A percentile compares a stretch with the other conserved stretches of the same genome.
phyloP scores from a whole-genome alignment of 1,140 invertebrate species.

The Cecropterus lyciades region DNA sequence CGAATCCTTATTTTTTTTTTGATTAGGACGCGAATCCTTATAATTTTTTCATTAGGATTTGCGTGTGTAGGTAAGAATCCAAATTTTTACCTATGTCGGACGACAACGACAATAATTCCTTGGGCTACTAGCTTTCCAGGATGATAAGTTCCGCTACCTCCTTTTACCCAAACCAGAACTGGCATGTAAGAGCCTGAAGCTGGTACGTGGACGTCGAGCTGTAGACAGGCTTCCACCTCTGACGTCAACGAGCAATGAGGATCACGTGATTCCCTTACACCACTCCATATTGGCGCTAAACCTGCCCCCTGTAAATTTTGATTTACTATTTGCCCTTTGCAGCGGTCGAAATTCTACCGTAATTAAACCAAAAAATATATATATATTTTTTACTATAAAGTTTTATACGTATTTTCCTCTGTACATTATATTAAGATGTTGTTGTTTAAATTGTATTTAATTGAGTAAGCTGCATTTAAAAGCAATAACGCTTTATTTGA shows the following conservation, averaged over 20 bases:
- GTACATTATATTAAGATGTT: too few relatives aligned
- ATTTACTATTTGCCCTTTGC: too few relatives aligned
- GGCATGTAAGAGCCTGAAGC: conserved; percentile 56
- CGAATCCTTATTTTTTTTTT: too few relatives aligned
- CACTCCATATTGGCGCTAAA: conserved; percentile 62
- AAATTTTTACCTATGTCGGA: conserved; percentile 85
- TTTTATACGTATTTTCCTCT: too few relatives aligned
- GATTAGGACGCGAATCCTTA: too few relatives aligned
- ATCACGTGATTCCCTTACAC: conserved; percentile 53
- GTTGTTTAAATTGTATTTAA: too few relatives aligned
- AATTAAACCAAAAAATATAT: too few relatives aligned
- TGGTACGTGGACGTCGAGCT: conserved; percentile 67
- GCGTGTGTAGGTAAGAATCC: not conserved
- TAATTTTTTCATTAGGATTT: too few relatives aligned
- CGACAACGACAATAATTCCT: conserved; percentile 87
- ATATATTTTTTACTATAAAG: too few relatives aligned
- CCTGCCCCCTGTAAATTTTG: conserved; percentile 53
- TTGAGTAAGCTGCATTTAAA: too few relatives aligned
- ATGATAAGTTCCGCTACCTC: conserved; percentile 82
- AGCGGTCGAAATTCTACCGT: too few relatives aligned
- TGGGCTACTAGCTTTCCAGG: conserved; percentile 86
- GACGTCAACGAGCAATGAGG: conserved; percentile 48
- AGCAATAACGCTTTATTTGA: too few relatives aligned
- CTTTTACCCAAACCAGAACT: conserved; percentile 87
- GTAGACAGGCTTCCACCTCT: conserved; percentile 58